Conservation (phyloP, 2,113 vertebrate species). For the Pogonocichla stellata region DNA sequence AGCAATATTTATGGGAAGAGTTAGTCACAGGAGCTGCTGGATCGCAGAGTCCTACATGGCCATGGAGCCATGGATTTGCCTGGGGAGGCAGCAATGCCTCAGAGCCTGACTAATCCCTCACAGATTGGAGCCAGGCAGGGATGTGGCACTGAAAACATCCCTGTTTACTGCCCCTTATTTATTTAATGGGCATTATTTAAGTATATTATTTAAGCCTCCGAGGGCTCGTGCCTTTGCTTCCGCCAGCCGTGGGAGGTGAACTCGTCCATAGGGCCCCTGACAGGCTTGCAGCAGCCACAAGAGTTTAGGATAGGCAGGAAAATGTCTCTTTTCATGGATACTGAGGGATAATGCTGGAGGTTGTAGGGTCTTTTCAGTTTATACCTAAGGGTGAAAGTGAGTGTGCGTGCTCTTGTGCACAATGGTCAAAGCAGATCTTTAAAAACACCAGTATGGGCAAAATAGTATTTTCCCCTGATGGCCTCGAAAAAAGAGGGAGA, state of each 20-base stretch:
- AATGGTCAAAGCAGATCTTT: neutral
- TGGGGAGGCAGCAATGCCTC: neutral
- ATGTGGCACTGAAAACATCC: neutral
- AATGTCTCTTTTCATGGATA: accelerated
- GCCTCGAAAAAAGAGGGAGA: neutral
- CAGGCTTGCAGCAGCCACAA: neutral
- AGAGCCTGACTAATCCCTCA: slow-evolving; percentile 42
- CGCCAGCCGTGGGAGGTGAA: neutral
- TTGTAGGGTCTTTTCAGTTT: neutral
- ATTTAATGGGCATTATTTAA: too few relatives aligned
- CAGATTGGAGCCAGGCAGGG: neutral
- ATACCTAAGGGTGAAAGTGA: neutral
- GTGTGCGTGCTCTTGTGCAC: accelerated
- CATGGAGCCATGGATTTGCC: neutral
- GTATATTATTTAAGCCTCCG: neutral
- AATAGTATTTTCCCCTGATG: neutral
- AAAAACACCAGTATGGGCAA: neutral
- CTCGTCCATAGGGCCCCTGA: accelerated
- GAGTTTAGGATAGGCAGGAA: neutral
- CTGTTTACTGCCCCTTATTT: neutral
- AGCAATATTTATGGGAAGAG: neutral
- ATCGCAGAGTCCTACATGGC: neutral
- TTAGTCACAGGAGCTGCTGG: slow-evolving; percentile 39
- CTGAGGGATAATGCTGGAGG: neutral
- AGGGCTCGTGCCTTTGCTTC: neutral